Evolutionary conservation across 2,113 vertebrate genomes (phyloP), one percentile per base, ranked within the genome.

Genomic region (Melospiza melodia): DNA sequence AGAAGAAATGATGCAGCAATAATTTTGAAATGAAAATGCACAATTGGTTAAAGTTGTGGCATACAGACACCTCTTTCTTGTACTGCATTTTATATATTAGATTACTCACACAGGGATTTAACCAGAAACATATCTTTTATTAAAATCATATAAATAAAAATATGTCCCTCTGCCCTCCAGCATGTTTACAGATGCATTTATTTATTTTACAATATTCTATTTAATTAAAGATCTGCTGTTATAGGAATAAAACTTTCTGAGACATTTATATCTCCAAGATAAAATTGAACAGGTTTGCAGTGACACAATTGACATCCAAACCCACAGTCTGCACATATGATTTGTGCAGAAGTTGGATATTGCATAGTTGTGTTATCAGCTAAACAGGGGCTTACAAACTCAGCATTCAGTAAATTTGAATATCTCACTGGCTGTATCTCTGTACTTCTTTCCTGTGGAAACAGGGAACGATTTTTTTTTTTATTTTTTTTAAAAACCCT

Each of bases 151-250:
- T 89, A 95, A 94, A 95, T 94, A 95, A 91, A 95, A 95, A 93
- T 69, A 87, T 96, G 87, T 94, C 69, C 57, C 94, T 94, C 89
- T 91, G 61, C 91, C 83, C 91, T 96, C 84, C 87, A 91, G 89
- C 69, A 52, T 94, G 80, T 94, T 95, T 95, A 93, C 69, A 94
- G 84, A 94, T 76, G 69, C 78, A 76, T 94, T 94, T 95, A 94
- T 94, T 96, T 96, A 95, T 94, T 93, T 95, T 92, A 92, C 54
- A 87, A 66, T 94, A 91, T 79, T 89, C 87, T 87, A 89, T 95
- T 85, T 95, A 94, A 95, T 96, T 96, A 93, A 97, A 97, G 52
- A 89, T 91, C 85, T 87, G 31, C 69, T 93, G 84, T 82, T 95
- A 89, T 37, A 91, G n/a, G 81, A 87, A 75, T 89, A 94, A 90